These are phyloP conservation scores for Calcarius ornatus DNA, from an alignment of 2,113 vertebrate genomes.

Conservation along the genomic window DNA sequence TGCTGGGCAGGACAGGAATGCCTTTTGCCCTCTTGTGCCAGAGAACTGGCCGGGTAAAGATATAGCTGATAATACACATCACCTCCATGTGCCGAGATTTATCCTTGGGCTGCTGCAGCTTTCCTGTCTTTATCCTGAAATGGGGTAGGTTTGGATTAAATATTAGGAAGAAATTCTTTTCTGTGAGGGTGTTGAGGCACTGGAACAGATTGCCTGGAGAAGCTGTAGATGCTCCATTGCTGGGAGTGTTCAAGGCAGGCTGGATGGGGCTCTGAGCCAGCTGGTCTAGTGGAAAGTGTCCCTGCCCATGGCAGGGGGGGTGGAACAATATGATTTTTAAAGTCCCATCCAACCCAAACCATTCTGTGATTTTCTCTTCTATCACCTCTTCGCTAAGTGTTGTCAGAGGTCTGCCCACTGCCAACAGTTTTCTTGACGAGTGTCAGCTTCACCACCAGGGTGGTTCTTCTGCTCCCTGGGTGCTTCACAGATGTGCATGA, in stretches of 20 bases:
- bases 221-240: neutral
- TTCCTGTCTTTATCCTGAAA: neutral
- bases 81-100: neutral
- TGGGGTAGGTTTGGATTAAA: neutral
- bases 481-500: neutral
- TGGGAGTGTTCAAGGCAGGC: neutral
- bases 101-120: neutral
- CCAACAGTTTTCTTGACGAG: neutral
- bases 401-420: neutral
- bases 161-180: neutral
- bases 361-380: neutral
- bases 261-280: neutral
- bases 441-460: neutral
- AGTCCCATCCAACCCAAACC: neutral
- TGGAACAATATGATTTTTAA: neutral
- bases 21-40: neutral
- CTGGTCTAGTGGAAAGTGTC: neutral
- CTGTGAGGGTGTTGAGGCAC: neutral
- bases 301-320: neutral
- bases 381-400: neutral
- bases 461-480: neutral
- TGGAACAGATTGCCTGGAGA: neutral
- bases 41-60: neutral
- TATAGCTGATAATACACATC: neutral
- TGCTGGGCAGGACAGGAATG: neutral